phyloP scores from a whole-genome alignment of 2,113 vertebrate species.

The Oncorhynchus mykiss region DNA sequence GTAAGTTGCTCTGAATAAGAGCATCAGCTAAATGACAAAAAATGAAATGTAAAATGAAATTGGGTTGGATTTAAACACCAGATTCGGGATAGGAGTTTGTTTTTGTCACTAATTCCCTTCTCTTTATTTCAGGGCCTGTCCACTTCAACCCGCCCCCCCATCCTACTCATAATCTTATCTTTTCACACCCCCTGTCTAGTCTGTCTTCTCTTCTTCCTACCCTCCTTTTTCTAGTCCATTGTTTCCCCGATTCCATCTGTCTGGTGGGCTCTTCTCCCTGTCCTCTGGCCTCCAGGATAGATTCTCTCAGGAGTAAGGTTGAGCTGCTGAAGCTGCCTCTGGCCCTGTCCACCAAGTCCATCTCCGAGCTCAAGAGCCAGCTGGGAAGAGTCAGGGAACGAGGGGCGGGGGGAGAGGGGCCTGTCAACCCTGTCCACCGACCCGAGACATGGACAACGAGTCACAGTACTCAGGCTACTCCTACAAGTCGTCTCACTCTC shows the following conservation, averaged over 20 bases:
- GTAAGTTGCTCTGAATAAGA: too few relatives aligned
- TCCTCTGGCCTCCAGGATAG: conserved; percentile 88
- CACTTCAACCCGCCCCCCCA: conserved; percentile 34
- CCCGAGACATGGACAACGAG: conserved; percentile 88
- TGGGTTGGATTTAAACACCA: too few relatives aligned
- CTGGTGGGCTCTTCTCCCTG: conserved; percentile 44
- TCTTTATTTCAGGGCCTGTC: conserved; percentile 31
- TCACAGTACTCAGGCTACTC: conserved; percentile 93
- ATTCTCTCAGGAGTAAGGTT: conserved; percentile 96
- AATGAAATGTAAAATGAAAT: not conserved
- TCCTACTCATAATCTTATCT: conserved; percentile 37
- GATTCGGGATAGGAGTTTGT: too few relatives aligned
- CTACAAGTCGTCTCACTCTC: conserved; percentile 91
- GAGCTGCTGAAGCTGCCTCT: conserved; percentile 92
- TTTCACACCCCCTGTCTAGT: conserved; percentile 1
- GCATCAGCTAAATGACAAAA: not conserved
- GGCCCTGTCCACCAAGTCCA: conserved; percentile 79
- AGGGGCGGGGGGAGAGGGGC: conserved; percentile 72
- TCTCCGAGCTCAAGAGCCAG: conserved; percentile 76
- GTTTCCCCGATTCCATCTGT: conserved; percentile 3
- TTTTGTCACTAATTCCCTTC: not conserved
- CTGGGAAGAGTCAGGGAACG: conserved; percentile 70
- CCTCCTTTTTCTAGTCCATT: conserved; percentile 9
- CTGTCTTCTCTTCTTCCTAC: not conserved
- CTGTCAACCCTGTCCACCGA: conserved; percentile 76